Evolutionary conservation across 2,888 invertebrate species (phyloP).

Genomic region (Spilarctia lutea): DNA sequence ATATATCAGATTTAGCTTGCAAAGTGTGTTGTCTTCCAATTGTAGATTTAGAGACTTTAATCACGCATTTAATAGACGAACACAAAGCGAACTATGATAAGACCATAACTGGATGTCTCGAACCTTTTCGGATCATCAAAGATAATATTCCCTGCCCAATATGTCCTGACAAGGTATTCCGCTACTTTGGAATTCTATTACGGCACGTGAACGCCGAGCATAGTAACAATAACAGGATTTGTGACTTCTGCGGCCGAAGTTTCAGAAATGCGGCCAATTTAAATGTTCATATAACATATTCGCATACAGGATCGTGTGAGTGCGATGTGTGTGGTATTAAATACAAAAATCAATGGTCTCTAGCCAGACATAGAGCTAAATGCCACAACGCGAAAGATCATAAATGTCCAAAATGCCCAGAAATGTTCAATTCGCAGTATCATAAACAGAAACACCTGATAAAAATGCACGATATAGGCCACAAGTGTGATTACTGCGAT

Average conservation of each 20-base stretch:
- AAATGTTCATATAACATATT: conserved; percentile 72
- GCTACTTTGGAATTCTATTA: conserved; percentile 74
- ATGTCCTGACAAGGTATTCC: conserved; percentile 67
- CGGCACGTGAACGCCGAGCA: conserved; percentile 77
- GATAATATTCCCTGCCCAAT: conserved; percentile 76
- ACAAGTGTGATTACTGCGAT: conserved; percentile 75
- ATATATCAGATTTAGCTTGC: conserved; percentile 69
- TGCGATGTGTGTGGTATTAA: conserved; percentile 73
- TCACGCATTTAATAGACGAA: conserved; percentile 72
- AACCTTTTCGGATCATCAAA: conserved; percentile 72
- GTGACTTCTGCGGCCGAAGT: conserved; percentile 77
- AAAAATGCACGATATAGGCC: conserved; percentile 77
- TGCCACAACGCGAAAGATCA: conserved; percentile 75
- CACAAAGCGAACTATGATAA: conserved; percentile 77
- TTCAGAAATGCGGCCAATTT: conserved; percentile 73
- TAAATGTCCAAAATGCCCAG: conserved; percentile 76
- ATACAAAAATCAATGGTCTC: conserved; percentile 74
- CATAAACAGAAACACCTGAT: conserved; percentile 85
- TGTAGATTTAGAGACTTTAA: conserved; percentile 62
- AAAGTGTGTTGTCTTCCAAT: conserved; percentile 67
- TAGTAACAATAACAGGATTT: conserved; percentile 76
- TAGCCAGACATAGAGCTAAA: conserved; percentile 76
- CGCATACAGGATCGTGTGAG: conserved; percentile 72
- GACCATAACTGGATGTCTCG: conserved; percentile 67
- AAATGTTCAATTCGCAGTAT: conserved; percentile 82